A percentile compares a stretch with the other conserved stretches of the same genome.
Evolutionary conservation across 2,888 invertebrate species (phyloP).

Genomic region (Abrostola tripartita): DNA sequence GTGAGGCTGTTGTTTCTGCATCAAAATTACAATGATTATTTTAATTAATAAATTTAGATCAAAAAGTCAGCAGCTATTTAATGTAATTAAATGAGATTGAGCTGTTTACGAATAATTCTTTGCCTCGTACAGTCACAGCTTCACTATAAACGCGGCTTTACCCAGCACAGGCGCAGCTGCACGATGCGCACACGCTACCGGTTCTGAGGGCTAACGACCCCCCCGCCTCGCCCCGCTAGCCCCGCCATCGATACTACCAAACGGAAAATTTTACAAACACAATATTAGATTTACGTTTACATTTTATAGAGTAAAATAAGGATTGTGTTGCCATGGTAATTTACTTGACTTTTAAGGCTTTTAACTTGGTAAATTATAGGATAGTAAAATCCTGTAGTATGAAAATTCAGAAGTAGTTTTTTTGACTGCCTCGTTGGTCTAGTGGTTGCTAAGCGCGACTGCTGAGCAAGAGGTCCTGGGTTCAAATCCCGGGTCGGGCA

Average conservation of each 20-base stretch:
- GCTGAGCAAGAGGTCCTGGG: too few species aligned
- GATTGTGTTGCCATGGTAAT: constrained; percentile 20
- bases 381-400: neutral
- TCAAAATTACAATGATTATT: too few species aligned
- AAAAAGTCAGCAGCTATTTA: too few species aligned
- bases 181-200: constrained; percentile 85
- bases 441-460: too few species aligned
- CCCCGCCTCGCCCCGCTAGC: constrained; percentile 49
- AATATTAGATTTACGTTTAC: constrained; percentile 57
- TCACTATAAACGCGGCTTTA: constrained; percentile 62
- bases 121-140: constrained; percentile 22
- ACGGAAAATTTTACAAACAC: constrained; percentile 78
- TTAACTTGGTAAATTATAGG: neutral
- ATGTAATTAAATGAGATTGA: too few species aligned
- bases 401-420: neutral
- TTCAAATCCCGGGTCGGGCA: too few species aligned
- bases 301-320: constrained; percentile 37
- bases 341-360: neutral
- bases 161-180: constrained; percentile 81
- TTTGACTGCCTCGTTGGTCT: too few species aligned
- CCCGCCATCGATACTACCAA: constrained; percentile 68
- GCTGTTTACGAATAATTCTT: too few species aligned
- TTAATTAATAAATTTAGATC: too few species aligned
- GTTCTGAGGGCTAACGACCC: constrained; percentile 85
- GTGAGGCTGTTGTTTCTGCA: too few species aligned